phyloP scores from a whole-genome alignment of 2,113 vertebrate species.

The Diphyllodes magnificus region DNA sequence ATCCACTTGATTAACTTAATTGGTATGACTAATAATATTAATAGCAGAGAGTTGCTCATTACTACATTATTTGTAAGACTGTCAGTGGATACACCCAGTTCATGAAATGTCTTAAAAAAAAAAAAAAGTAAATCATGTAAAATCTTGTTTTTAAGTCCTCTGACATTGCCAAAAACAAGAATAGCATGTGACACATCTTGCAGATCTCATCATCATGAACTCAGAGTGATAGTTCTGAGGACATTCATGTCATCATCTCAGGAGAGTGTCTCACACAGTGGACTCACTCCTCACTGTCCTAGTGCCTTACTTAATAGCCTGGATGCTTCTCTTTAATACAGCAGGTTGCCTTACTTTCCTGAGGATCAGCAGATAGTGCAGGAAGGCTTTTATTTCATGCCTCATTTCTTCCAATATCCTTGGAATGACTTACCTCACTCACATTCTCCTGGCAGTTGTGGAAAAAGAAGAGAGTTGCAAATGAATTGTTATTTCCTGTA shows the following conservation, averaged over 20 bases:
- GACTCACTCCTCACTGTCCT: background rate
- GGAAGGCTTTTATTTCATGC: constrained; percentile 55
- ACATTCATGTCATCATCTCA: background rate
- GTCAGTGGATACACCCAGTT: background rate
- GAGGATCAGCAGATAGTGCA: constrained; percentile 28
- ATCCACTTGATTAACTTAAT: background rate
- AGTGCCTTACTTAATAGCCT: constrained; percentile 32
- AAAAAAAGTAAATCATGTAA: background rate
- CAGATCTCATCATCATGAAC: background rate
- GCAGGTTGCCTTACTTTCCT: constrained; percentile 8
- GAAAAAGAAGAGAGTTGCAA: background rate
- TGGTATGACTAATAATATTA: background rate
- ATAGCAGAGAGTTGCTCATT: background rate
- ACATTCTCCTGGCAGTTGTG: background rate
- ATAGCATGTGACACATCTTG: background rate
- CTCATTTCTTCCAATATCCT: constrained; percentile 53
- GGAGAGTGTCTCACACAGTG: background rate
- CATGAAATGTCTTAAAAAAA: background rate
- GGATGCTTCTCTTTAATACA: constrained; percentile 2
- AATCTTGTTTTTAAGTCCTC: background rate
- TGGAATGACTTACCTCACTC: constrained; percentile 18
- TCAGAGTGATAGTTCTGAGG: background rate
- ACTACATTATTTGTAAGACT: background rate
- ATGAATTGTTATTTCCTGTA: background rate
- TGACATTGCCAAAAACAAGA: background rate